Evolutionary conservation across 2,113 vertebrate genomes (phyloP).

Genomic region (Elephantulus edwardii): DNA sequence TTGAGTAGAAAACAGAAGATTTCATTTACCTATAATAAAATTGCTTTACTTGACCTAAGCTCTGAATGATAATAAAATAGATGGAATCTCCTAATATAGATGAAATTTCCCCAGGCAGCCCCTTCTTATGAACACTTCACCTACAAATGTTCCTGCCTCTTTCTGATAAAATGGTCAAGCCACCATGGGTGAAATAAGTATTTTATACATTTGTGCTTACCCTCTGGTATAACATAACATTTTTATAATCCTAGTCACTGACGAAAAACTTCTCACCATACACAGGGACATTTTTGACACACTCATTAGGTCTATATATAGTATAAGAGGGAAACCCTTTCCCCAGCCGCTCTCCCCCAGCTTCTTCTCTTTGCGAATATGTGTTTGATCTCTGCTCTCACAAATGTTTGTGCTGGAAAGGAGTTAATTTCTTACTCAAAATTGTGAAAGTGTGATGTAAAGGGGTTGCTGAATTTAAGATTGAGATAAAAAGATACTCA

Average conservation of each 20-base stretch:
- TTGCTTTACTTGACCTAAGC: constrained; percentile 28
- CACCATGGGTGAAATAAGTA: neutral
- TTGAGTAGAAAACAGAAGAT: constrained; percentile 29
- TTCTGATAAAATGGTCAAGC: neutral
- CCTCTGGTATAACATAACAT: neutral
- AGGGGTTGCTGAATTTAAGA: neutral
- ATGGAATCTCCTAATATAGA: neutral
- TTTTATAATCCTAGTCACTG: neutral
- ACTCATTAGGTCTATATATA: neutral
- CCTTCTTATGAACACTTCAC: neutral
- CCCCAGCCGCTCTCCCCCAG: too few species aligned
- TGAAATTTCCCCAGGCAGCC: neutral
- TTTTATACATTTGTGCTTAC: neutral
- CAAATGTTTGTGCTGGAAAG: neutral
- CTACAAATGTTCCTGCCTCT: neutral
- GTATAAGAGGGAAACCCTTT: neutral
- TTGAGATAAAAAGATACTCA: neutral
- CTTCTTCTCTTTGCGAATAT: neutral
- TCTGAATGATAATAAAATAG: constrained; percentile 3
- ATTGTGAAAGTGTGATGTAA: neutral
- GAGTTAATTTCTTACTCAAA: neutral
- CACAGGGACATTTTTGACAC: neutral
- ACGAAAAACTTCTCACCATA: neutral
- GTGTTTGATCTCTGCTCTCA: neutral
- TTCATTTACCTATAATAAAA: constrained; percentile 45